Base-by-base conservation (phyloP, 2,113 vertebrate genomes). In the Phoenicopterus ruber region DNA sequence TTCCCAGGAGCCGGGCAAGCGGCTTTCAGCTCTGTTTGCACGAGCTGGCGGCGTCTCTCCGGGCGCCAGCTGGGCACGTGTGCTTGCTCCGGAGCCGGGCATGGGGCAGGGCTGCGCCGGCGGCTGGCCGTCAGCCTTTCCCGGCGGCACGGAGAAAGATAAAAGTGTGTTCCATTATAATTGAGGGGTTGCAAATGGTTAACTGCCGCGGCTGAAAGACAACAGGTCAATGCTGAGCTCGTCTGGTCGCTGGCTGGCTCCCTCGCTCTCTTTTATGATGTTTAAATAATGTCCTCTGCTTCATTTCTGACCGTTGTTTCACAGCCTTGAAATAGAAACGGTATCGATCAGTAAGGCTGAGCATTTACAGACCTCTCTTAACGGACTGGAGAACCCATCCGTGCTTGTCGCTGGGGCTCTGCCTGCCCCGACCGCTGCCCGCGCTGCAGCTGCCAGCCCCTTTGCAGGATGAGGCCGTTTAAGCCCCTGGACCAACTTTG, bases 71-170 rank as follows among this genome's bases (percentile, higher is more conserved):
- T 2, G 44, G 29, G 10, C 26, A 63, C 22, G 1, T 10, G 19
- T 0, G 5, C 42, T 47, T 9, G 1, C 70, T 13, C 46, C 2
- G 10, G 52, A 55, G 69, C 77, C 0, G 2, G 50, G 49, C 83
- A 32, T 0, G 0, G n/a, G 34, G 47, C 67, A 29, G 47, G 40
- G 59, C 72, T 34, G 57, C 4, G 7, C 72, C 11, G 4, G 42
- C 29, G 5, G 28, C 65, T 29, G 38, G 6, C 5, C 31, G 1
- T 17, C 61, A 62, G 72, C 81, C 77, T 3, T 31, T 55, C 29
- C 54, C 6, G 1, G 58, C 1, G 3, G 1, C 3, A 0, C 0
- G 9, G 67, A 18, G 49, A 38, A 10, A 36, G 42, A 28, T 0
- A 21, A 58, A 74, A 63, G 5, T 42, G 1, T 1, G 1, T 11